Percentiles rank a stretch among this genome's conserved stretches.
Evolutionary conservation across 2,113 vertebrate species (phyloP).

Genomic region (Sula dactylatra): DNA sequence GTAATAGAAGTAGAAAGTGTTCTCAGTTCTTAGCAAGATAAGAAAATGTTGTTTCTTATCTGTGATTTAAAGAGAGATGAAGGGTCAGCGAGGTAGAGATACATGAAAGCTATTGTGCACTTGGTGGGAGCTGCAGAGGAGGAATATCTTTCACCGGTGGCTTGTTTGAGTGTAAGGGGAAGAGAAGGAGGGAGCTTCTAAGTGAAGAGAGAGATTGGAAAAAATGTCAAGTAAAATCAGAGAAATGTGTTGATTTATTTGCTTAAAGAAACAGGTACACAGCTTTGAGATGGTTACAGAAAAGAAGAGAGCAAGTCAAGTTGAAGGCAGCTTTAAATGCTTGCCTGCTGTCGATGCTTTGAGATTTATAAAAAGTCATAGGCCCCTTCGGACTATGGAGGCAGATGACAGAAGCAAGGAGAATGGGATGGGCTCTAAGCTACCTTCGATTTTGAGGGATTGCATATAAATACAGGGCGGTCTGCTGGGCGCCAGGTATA

Average conservation of each 20-base stretch:
- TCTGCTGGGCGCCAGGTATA: background rate
- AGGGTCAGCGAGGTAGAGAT: constrained; percentile 24
- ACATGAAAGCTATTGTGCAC: background rate
- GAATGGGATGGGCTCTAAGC: background rate
- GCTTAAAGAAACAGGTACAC: background rate
- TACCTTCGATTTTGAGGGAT: background rate
- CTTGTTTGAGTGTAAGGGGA: background rate
- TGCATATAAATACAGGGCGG: background rate
- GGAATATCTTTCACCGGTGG: background rate
- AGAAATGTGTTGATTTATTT: background rate
- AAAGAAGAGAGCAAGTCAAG: background rate
- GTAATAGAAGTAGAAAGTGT: background rate
- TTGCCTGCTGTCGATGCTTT: background rate
- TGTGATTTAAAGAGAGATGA: constrained; percentile 30
- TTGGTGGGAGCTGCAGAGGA: background rate
- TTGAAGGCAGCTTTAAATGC: background rate
- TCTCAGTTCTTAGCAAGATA: constrained; percentile 28
- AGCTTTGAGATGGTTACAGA: background rate
- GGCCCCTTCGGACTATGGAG: background rate
- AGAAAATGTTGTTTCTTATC: constrained; percentile 45
- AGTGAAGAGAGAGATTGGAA: background rate
- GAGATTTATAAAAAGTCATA: background rate
- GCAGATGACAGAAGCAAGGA: background rate
- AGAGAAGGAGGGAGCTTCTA: background rate
- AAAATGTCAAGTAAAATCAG: constrained; percentile 13